Base-by-base conservation (phyloP, 2,797 vertebrate species). In the Orientallactaga sibirica region DNA sequence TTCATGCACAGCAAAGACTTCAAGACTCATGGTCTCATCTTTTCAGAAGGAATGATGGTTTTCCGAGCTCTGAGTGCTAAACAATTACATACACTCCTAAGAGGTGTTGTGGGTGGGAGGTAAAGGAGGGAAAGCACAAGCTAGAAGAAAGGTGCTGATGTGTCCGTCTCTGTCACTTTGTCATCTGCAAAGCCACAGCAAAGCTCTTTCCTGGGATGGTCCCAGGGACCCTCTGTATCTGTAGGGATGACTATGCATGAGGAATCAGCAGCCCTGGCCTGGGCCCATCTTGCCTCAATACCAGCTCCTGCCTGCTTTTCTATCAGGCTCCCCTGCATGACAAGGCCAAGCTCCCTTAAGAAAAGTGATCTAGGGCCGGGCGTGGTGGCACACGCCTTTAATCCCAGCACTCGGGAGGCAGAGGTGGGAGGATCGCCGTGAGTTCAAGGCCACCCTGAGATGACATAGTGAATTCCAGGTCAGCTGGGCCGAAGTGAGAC, bases 1-100 rank as follows among this genome's bases (percentile, higher is more conserved):
- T 43, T 3, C 48, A 14, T 1, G 16, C 2, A 0, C 22, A 24
- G 7, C 27, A 3, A 6, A 8, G 87, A 86, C 37, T 43, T 62
- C 0, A 0, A 14, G n/a, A 90, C 24, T n/a, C 4, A 16, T 64
- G 43, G 5, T 48, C 33, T 3, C 0, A 0, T 20, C 33, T 7
- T 48, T 37, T 33, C 58, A 0, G 18, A 33, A 71, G 91, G 48
- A 41, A 2, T 1, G 71, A 25, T 33, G 43, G 82, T 86, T 43
- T 62, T 71, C 43, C 0, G 37, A 14, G 61, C 70, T 33, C 20
- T 0, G 37, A 2, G 33, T 18, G 55, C 24, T 10, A 67, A 82
- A 27, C 43, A 27, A 15, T 43, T 58, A 58, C 55, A 58, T 52
- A 37, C 0, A 2, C 3, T 22, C 41, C 41, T 1, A 0, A 15